Evolutionary conservation across 2,797 vertebrate species (phyloP), one percentile per base, ranked within the genome.

Genomic region (Sebastes wilsoni): DNA sequence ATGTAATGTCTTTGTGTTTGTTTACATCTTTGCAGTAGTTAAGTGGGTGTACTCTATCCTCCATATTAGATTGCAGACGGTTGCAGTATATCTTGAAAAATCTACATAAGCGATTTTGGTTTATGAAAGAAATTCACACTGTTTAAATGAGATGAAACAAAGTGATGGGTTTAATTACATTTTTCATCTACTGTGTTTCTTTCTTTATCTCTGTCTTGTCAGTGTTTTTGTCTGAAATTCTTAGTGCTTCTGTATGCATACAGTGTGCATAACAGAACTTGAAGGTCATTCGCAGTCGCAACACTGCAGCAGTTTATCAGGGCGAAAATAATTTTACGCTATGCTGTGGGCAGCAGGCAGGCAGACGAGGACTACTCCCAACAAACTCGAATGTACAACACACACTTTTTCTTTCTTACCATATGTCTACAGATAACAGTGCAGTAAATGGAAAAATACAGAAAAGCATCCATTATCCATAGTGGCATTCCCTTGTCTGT

Each of bases 251-350:
- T 72, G 65, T 28, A 52, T 77, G 23, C 73, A 5, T 18, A 22
- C 8, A 79, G 34, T 18, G 30, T 64, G 49, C 36, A 38, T 42
- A 18, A 76, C 38, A 69, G 72, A 68, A 64, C 20, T 13, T 75
- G 68, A 84, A 80, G 86, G 77, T 89, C 79, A 77, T n/a, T 61
- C 22, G 1, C 1, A 75, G 49, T 82, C 68, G 66, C 59, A 23
- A 6, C 38, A 55, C 62, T 16, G 72, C 80, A 73, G 77, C 62
- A 77, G 64, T 76, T 84, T 77, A 58, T 84, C 25, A 49, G 22
- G 32, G 28, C 62, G 71, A 60, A 71, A 77, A 88, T 52, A 83
- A 75, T 83, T 58, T 28, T n/a, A 70, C 6, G 8, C 20, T 55
- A 25, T 66, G 71, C 49, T 78, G 72, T 54, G 64, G 61, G 46